These are phyloP conservation scores for Hydrolagus affinis DNA, from an alignment of 2,113 vertebrate species.

Conservation along the genomic window DNA sequence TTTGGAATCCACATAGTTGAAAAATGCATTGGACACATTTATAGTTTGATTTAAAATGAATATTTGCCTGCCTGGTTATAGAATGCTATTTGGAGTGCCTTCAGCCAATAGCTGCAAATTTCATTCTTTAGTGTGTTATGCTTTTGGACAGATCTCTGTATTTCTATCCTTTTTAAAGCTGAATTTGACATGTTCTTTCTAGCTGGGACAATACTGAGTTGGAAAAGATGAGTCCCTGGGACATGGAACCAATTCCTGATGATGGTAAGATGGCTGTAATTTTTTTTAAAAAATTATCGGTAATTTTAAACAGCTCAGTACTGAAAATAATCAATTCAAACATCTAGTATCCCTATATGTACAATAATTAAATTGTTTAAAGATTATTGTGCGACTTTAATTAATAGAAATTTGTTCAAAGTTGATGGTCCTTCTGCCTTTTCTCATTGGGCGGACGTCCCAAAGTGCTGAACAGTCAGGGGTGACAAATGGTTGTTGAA, in stretches of 20 bases:
- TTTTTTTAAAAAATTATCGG: background rate
- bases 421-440: background rate
- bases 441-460: no score
- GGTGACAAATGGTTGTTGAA: background rate
- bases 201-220: constrained; percentile 96
- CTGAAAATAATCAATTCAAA: background rate
- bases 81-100: background rate
- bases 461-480: no score
- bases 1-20: background rate
- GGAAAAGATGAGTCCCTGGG: constrained; percentile 97
- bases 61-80: background rate
- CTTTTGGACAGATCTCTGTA: background rate
- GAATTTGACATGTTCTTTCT: constrained; percentile 28
- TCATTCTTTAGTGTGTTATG: background rate
- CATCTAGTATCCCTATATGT: background rate
- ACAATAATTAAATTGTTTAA: background rate
- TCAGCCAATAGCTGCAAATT: background rate
- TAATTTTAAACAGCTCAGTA: constrained; percentile 34
- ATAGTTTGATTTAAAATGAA: background rate
- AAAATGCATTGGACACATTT: background rate
- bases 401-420: background rate
- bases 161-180: background rate
- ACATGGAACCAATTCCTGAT: constrained; percentile 95
- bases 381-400: background rate
- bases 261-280: constrained; percentile 65